A percentile compares a stretch with the other conserved stretches of the same genome.
These are phyloP conservation scores for Panthera tigris DNA, from an alignment of 2,113 vertebrate species.

Conservation along the genomic window DNA sequence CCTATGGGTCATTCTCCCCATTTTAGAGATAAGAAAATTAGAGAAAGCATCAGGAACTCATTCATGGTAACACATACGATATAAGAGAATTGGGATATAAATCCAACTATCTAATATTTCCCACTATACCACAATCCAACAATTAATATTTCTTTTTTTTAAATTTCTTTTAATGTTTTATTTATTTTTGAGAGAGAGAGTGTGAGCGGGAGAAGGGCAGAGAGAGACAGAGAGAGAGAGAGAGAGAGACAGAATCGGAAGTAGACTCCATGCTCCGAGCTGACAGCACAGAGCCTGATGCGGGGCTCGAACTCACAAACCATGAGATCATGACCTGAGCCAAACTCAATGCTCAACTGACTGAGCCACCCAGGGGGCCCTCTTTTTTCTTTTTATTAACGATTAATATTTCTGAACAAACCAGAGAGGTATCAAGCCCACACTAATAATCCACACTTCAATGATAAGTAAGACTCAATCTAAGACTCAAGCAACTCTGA, in stretches of 20 bases:
- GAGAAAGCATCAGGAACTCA: neutral
- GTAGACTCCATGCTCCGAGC: too few relatives aligned
- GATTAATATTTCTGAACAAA: conserved; percentile 12
- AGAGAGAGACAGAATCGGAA: too few relatives aligned
- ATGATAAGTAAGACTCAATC: neutral
- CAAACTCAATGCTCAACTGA: too few relatives aligned
- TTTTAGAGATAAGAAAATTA: neutral
- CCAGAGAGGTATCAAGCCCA: neutral
- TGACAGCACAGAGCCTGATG: too few relatives aligned
- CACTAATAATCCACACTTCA: neutral
- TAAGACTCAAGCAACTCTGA: neutral
- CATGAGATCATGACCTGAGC: too few relatives aligned
- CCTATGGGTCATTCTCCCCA: neutral
- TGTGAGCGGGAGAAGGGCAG: too few relatives aligned
- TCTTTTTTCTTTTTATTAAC: neutral
- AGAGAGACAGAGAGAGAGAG: too few relatives aligned
- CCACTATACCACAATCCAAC: neutral
- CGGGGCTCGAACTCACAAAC: too few relatives aligned
- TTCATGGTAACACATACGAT: neutral
- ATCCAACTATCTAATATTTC: neutral
- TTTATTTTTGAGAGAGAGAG: too few relatives aligned
- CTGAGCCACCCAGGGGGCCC: too few relatives aligned
- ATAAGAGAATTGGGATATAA: neutral
- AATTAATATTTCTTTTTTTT: neutral
- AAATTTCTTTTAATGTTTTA: too few relatives aligned